A percentile compares a stretch with the other conserved stretches of the same genome.
Evolutionary conservation across 2,888 invertebrate species (phyloP).

Genomic region (Lomographa bimaculata): DNA sequence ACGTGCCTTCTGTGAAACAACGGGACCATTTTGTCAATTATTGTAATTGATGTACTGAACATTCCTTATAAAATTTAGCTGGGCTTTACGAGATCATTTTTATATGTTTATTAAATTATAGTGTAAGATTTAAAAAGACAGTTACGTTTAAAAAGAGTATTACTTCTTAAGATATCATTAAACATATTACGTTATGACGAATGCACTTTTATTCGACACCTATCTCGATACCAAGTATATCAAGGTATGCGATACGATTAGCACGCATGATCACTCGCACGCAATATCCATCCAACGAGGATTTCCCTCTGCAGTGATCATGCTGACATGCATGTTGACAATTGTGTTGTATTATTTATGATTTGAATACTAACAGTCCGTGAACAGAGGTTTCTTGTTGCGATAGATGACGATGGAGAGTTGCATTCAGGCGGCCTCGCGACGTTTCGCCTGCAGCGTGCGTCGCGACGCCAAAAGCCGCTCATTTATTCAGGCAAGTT

Average conservation of each 20-base stretch:
- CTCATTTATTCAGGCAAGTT: constrained; percentile 54
- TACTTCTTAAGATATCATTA: constrained; percentile 68
- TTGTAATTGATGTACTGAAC: constrained; percentile 66
- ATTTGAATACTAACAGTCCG: constrained; percentile 6
- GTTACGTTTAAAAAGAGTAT: constrained; percentile 76
- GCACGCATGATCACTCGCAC: constrained; percentile 7
- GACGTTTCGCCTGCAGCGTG: constrained; percentile 43
- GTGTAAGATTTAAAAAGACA: constrained; percentile 53
- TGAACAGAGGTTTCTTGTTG: constrained; percentile 19
- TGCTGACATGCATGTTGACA: constrained; percentile 1
- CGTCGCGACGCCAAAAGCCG: constrained; percentile 43
- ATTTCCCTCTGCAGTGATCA: constrained; percentile 1
- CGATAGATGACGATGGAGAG: constrained; percentile 11
- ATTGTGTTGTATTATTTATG: neutral
- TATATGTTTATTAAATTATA: constrained; percentile 56
- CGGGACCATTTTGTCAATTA: constrained; percentile 69
- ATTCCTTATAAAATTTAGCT: constrained; percentile 69
- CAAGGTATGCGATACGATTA: neutral
- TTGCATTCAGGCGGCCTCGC: constrained; percentile 5
- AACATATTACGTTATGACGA: constrained; percentile 63
- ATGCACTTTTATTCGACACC: constrained; percentile 26
- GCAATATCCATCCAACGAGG: neutral
- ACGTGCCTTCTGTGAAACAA: constrained; percentile 68
- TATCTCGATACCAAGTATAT: neutral
- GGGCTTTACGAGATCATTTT: constrained; percentile 55